These are phyloP conservation scores for Hippocampus guttulatus DNA, from an alignment of 2,113 vertebrate species.

Conservation along the genomic window DNA sequence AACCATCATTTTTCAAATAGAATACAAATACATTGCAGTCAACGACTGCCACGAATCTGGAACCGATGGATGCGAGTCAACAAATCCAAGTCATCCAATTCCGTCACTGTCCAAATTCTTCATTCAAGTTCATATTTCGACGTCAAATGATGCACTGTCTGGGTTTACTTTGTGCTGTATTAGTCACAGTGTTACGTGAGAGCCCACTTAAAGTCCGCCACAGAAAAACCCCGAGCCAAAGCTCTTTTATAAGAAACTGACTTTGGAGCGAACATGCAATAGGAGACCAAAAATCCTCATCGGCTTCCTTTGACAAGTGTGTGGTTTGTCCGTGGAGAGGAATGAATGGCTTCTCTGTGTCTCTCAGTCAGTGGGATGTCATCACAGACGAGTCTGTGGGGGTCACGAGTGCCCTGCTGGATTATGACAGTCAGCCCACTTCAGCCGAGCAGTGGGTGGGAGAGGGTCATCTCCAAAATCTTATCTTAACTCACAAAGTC, in stretches of 20 bases:
- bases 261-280: conserved; percentile 36
- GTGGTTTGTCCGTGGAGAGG: conserved; percentile 45
- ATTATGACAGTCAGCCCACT: conserved; percentile 34
- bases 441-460: conserved; percentile 10
- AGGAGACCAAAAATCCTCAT: conserved; percentile 39
- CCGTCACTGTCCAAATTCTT: background rate
- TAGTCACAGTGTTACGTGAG: conserved; percentile 30
- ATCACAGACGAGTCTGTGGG: conserved; percentile 41
- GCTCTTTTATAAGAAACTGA: conserved; percentile 27
- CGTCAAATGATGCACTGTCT: background rate
- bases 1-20: background rate
- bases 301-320: conserved; percentile 46
- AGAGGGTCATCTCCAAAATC: background rate
- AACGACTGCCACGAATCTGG: background rate
- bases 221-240: conserved; percentile 18
- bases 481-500: conserved; percentile 14
- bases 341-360: conserved; percentile 60
- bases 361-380: conserved; percentile 47
- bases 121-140: background rate
- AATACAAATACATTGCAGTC: background rate
- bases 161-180: background rate
- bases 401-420: conserved; percentile 28
- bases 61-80: background rate
- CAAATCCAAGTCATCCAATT: background rate
- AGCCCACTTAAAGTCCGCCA: conserved; percentile 21